Evolutionary conservation across 1,140 invertebrate genomes (phyloP).

Genomic region (Potamilus streckersoni): DNA sequence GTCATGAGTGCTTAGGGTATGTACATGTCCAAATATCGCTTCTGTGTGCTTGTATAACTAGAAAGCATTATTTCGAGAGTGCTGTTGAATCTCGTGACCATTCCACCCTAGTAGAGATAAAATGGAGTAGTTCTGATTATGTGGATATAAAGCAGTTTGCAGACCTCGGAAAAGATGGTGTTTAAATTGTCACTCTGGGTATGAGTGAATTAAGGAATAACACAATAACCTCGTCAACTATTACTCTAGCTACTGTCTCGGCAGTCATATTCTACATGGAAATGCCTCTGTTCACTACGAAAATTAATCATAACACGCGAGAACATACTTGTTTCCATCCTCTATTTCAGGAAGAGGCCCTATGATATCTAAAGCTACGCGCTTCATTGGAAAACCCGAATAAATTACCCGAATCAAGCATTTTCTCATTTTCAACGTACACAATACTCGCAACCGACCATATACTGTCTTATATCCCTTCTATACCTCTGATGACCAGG

Average conservation of each 20-base stretch:
- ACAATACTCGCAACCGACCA: too few relatives aligned
- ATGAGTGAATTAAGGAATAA: slow-evolving; percentile 53
- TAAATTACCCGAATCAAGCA: too few relatives aligned
- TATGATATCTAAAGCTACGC: too few relatives aligned
- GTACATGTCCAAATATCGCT: slow-evolving; percentile 23
- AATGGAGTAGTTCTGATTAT: slow-evolving; percentile 27
- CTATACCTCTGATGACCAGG: too few relatives aligned
- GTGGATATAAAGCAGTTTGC: slow-evolving; percentile 28
- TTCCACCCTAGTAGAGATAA: slow-evolving; percentile 31
- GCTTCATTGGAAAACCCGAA: too few relatives aligned
- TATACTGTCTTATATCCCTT: too few relatives aligned
- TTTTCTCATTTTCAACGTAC: too few relatives aligned
- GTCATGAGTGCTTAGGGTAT: slow-evolving; percentile 23
- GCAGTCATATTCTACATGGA: slow-evolving; percentile 20
- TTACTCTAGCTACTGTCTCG: slow-evolving; percentile 55
- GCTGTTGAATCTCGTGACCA: slow-evolving; percentile 36
- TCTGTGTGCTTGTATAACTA: slow-evolving; percentile 1
- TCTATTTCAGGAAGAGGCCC: too few relatives aligned
- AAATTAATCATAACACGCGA: too few relatives aligned
- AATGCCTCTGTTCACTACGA: too few relatives aligned
- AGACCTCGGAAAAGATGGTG: slow-evolving; percentile 25
- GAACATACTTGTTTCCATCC: too few relatives aligned
- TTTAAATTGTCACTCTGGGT: slow-evolving; percentile 54
- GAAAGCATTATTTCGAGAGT: slow-evolving; percentile 25
- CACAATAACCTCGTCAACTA: slow-evolving; percentile 58